Conservation (phyloP, 2,113 vertebrate genomes). For the Promerops cafer region DNA sequence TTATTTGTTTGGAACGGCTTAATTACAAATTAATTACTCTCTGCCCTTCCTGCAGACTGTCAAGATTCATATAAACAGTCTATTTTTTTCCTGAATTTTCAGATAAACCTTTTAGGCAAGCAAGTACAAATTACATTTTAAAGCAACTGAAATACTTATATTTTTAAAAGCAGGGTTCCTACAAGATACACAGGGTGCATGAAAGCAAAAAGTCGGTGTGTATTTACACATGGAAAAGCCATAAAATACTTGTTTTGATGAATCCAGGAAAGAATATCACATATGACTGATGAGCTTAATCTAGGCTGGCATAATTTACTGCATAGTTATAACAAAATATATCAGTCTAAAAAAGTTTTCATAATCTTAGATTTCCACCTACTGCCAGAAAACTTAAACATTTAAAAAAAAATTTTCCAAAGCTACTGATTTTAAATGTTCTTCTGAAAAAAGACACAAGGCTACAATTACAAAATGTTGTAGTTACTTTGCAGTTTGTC, state of each 20-base stretch:
- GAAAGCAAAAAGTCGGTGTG: not conserved
- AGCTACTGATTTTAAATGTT: not conserved
- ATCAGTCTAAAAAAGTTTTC: not conserved
- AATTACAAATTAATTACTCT: not conserved
- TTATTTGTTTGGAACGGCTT: not conserved
- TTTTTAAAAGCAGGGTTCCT: not conserved
- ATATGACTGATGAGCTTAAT: not conserved
- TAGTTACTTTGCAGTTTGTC: not conserved
- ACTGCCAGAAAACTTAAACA: not conserved
- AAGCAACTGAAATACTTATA: not conserved
- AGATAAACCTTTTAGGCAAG: not conserved
- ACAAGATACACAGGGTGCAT: not conserved
- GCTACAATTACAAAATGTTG: not conserved
- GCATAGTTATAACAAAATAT: not conserved
- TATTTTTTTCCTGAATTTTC: not conserved
- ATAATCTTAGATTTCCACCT: not conserved
- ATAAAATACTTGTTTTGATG: not conserved
- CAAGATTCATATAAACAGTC: not conserved
- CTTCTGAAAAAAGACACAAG: not conserved
- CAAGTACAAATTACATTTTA: not conserved
- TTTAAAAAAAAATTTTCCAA: too few relatives aligned
- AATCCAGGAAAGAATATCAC: not conserved
- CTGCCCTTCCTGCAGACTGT: accelerated
- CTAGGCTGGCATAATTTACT: not conserved
- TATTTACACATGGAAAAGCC: not conserved